Evolutionary conservation across 2,113 vertebrate genomes (phyloP).

Genomic region (Turnix velox): DNA sequence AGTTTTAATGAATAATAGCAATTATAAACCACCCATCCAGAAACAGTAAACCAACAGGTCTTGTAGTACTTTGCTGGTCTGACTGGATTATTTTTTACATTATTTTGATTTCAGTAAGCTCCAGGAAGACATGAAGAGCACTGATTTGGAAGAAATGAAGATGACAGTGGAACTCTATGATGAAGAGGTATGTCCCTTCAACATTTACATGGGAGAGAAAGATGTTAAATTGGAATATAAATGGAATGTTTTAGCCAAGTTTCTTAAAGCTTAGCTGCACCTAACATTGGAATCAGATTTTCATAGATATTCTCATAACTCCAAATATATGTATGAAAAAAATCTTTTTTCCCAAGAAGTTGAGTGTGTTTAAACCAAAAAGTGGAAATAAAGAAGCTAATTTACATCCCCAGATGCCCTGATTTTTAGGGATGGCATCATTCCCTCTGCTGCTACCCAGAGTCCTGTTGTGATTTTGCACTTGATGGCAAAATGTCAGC

Average conservation of each 20-base stretch:
- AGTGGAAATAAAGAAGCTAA: background rate
- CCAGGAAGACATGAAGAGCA: conserved; percentile 83
- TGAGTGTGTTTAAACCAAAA: background rate
- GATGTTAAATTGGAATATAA: background rate
- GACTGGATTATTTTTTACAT: background rate
- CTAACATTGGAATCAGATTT: background rate
- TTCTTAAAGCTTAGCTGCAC: background rate
- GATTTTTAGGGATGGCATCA: background rate
- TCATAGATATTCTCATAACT: background rate
- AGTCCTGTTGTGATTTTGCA: background rate
- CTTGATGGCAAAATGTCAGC: background rate
- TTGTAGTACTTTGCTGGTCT: background rate
- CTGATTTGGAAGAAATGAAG: conserved; percentile 85
- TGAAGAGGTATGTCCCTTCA: conserved; percentile 78
- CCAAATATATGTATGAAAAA: background rate
- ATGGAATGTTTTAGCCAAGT: background rate
- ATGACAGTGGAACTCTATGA: conserved; percentile 84
- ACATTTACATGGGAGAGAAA: background rate
- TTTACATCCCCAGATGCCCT: background rate
- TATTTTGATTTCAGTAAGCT: conserved; percentile 77
- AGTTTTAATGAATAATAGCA: background rate
- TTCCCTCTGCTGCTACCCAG: background rate
- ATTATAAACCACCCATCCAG: background rate
- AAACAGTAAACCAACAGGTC: background rate
- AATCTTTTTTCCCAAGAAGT: background rate